A percentile compares a stretch with the other conserved stretches of the same genome.
phyloP scores from a whole-genome alignment of 2,113 vertebrate species.

The Nerophis lumbriciformis region DNA sequence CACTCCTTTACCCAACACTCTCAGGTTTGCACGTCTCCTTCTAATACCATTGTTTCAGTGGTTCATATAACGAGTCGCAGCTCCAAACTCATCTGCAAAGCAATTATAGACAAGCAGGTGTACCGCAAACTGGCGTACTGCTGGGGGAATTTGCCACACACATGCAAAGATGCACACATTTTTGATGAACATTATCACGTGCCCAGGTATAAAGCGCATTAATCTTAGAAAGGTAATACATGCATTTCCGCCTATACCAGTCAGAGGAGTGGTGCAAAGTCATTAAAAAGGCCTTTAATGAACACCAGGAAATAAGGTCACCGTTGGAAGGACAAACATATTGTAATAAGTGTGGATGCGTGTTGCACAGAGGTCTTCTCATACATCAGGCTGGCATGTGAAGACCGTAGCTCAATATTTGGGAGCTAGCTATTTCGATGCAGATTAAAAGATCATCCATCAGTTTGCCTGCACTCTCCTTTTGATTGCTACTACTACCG shows the following conservation, averaged over 20 bases:
- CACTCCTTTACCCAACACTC: conserved; percentile 35
- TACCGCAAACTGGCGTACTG: conserved; percentile 39
- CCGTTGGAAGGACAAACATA: conserved; percentile 73
- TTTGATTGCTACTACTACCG: conserved; percentile 45
- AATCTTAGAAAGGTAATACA: conserved; percentile 18
- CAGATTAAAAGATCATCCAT: conserved; percentile 69
- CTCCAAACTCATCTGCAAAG: conserved; percentile 58
- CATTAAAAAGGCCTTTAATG: conserved; percentile 75
- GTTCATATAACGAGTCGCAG: conserved; percentile 59
- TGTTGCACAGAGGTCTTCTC: conserved; percentile 47
- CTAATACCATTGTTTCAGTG: conserved; percentile 58
- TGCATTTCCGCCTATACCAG: conserved; percentile 15
- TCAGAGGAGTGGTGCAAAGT: conserved; percentile 57
- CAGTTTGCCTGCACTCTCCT: conserved; percentile 45
- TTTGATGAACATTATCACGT: conserved; percentile 3
- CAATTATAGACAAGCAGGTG: conserved; percentile 65
- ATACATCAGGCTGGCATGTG: conserved; percentile 49
- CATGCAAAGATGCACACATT: conserved; percentile 6
- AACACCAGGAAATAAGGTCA: conserved; percentile 71
- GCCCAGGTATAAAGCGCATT: not conserved
- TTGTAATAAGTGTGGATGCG: conserved; percentile 65
- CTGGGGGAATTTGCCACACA: conserved; percentile 13
- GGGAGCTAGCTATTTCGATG: conserved; percentile 57
- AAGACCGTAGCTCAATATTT: conserved; percentile 54
- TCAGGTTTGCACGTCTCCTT: conserved; percentile 49